Conservation (phyloP, 1,140 invertebrate genomes). For the Tetraneura akinire region DNA sequence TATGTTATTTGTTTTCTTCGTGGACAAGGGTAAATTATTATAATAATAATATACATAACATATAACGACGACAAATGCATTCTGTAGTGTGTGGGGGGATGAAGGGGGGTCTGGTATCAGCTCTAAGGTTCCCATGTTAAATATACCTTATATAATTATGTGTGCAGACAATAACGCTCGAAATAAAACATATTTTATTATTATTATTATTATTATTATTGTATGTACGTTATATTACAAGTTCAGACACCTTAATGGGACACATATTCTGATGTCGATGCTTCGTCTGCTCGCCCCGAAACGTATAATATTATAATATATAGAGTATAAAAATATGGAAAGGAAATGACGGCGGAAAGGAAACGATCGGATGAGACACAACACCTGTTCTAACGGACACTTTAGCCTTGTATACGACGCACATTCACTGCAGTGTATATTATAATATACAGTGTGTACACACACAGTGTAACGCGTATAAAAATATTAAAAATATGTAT, state of each 20-base stretch:
- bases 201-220: neutral
- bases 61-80: no score
- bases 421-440: neutral
- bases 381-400: conserved; percentile 47
- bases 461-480: no score
- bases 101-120: no score
- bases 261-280: conserved; percentile 10
- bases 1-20: no score
- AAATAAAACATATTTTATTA: neutral
- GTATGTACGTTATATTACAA: conserved; percentile 18
- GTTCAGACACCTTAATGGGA: neutral
- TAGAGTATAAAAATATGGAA: neutral
- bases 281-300: neutral
- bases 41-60: no score
- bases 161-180: conserved; percentile 4
- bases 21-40: no score
- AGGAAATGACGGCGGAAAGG: conserved; percentile 48
- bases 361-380: conserved; percentile 39
- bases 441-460: no score
- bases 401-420: conserved; percentile 19
- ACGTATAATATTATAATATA: neutral
- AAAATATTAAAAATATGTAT: no score
- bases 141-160: no score
- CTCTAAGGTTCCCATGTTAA: no score
- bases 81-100: no score